Percentiles rank a stretch among this genome's conserved stretches.
These are phyloP conservation scores for Chrysomela aeneicollis DNA, from an alignment of 2,888 invertebrate species.

Conservation along the genomic window DNA sequence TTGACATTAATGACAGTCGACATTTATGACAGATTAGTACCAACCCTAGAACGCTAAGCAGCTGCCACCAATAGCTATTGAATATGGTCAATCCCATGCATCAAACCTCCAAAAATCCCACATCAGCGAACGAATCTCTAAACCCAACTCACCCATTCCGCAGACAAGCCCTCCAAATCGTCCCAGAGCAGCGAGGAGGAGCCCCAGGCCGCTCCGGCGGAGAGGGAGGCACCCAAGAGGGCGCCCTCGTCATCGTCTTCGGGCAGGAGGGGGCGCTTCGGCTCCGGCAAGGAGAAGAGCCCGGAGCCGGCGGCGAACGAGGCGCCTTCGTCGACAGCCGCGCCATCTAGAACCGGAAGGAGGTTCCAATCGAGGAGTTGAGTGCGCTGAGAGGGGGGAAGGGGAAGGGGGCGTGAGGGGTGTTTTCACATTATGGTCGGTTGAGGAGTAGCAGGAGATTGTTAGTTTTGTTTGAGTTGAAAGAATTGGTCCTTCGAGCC, in stretches of 20 bases:
- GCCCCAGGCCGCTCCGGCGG: conserved; percentile 36
- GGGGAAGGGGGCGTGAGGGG: no score
- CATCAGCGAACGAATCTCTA: background rate
- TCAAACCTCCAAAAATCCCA: no score
- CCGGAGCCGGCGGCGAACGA: conserved; percentile 44
- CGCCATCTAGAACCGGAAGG: conserved; percentile 55
- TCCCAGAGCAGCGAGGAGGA: conserved; percentile 40
- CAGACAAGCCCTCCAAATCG: conserved; percentile 50
- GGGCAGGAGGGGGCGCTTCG: conserved; percentile 42
- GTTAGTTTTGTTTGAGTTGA: no score
- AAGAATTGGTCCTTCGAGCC: no score
- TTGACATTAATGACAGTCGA: no score
- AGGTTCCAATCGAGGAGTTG: conserved; percentile 55
- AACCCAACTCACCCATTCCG: conserved; percentile 20
- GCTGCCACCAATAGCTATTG: no score
- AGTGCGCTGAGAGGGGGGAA: conserved; percentile 19
- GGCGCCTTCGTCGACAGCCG: conserved; percentile 42
- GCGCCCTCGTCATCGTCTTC: conserved; percentile 29
- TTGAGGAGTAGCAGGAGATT: no score
- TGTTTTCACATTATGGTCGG: no score
- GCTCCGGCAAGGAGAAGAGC: conserved; percentile 31
- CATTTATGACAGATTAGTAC: no score
- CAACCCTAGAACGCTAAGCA: no score
- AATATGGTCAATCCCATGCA: no score
- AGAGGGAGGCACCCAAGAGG: conserved; percentile 34